Conservation (phyloP, 1,140 invertebrate species). For the Heliconius nattereri region DNA sequence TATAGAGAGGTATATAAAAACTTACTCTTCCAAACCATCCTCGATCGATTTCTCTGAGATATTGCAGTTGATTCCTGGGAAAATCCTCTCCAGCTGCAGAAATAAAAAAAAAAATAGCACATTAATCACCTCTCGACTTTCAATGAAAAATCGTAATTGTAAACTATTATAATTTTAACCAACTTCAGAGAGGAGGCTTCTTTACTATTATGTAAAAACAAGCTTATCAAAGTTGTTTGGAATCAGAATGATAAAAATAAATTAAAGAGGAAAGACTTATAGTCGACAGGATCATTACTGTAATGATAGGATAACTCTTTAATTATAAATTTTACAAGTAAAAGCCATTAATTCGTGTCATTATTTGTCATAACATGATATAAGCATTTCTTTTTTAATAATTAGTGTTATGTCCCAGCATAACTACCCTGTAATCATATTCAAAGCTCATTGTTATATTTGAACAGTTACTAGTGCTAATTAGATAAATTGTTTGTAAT, state of each 20-base stretch:
- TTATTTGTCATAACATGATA: background rate
- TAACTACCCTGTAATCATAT: background rate
- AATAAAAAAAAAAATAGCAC: background rate
- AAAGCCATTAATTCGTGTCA: background rate
- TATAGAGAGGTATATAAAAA: conserved; percentile 31
- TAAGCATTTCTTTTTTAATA: background rate
- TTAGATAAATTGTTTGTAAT: conserved; percentile 5
- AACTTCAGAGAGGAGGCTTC: too few species aligned
- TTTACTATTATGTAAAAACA: background rate
- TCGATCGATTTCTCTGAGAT: conserved; percentile 90
- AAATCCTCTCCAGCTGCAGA: conserved; percentile 83
- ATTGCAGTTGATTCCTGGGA: conserved; percentile 89
- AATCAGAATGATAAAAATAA: background rate
- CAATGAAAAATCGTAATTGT: too few species aligned
- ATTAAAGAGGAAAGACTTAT: background rate
- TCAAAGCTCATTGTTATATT: background rate
- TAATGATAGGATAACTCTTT: background rate
- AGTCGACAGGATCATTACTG: background rate
- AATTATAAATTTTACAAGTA: background rate
- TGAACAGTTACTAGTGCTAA: background rate
- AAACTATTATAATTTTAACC: too few species aligned
- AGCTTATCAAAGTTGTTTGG: background rate
- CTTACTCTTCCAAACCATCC: conserved; percentile 93
- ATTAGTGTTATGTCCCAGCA: background rate
- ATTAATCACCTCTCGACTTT: too few species aligned